Evolutionary conservation across 23 tunicate species (phyloP), one percentile per base, ranked within the genome.

Genomic region (Trididemnum nubilum): DNA sequence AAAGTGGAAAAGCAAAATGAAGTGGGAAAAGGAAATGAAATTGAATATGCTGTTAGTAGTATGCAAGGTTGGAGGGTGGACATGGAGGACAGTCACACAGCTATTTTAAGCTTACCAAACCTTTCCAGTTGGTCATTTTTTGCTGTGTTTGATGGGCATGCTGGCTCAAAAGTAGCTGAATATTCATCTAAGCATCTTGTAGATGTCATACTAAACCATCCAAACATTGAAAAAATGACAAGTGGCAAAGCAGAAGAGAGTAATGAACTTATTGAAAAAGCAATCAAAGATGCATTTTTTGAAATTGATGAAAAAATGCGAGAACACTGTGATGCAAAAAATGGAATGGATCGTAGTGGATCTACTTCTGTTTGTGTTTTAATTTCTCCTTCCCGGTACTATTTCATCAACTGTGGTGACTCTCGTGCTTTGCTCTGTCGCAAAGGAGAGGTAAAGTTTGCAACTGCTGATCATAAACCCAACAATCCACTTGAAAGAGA

Each of bases 121-220:
- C 85, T 96, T 32, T 90, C 92, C 78, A 71, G 84, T 0, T 91
- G 93, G 97, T 96, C 99, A 35, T 87, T 96, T 67, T 96, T 96
- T 80, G 99, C 99, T 25, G 99, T 96, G 15, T 96, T 96, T 71
- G 99, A 96, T 81, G 99, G 99, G 32, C 99, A 96, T 76, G 99
- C 99, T 26, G 99, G 99, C 22, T 84, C 98, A 19, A 87, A 88
- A 75, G 85, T 93, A 34, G 98, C 98, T 1, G 98, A 93, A 39
- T 81, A 93, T 75, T 88, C 98, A 21, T 84, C 98, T 19, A 79
- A 93, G 52, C 86, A 93, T 40, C 86, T 93, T 36, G n/a, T 93
- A 1, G 84, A 93, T 23, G 75, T 51, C 19, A 86, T 93, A 21
- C 83, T 93, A 38, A 39, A 72, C 12, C 98, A 93, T 38, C 59